Percentiles rank a stretch among this genome's conserved stretches.
Conservation (phyloP, 2,797 vertebrate species). For the Eulemur coronatus region DNA sequence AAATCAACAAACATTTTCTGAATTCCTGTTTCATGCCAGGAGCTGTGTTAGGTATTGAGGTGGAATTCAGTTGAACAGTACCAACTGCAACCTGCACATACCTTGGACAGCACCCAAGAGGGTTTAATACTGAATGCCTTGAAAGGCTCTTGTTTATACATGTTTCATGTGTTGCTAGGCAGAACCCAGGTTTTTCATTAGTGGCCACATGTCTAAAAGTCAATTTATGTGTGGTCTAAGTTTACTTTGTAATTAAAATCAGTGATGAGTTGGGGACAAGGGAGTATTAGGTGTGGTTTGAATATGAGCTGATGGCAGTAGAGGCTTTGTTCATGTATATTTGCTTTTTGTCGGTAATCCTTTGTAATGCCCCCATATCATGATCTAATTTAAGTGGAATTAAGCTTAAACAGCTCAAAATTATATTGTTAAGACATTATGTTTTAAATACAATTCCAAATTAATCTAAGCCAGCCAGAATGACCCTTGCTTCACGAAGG, state of each 20-base stretch:
- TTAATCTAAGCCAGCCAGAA: not conserved
- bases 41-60: not conserved
- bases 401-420: constrained; percentile 24
- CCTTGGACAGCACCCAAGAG: not conserved
- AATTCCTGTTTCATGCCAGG: constrained; percentile 13
- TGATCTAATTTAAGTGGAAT: constrained; percentile 39
- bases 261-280: not conserved
- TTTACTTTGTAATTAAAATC: constrained; percentile 53
- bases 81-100: not conserved
- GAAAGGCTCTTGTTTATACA: constrained; percentile 41
- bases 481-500: not conserved
- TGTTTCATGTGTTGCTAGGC: constrained; percentile 7
- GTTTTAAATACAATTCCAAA: constrained; percentile 7
- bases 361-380: not conserved
- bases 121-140: not conserved
- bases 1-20: constrained; percentile 44
- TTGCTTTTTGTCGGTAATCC: constrained; percentile 30
- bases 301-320: not conserved
- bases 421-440: not conserved
- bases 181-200: constrained; percentile 27
- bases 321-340: not conserved
- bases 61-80: not conserved
- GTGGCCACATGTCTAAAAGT: constrained; percentile 13
- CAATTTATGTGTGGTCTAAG: not conserved
- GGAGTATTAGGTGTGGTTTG: not conserved